Conservation (phyloP, 92 coral and sea anemone species). For the Actinernus sp. region DNA sequence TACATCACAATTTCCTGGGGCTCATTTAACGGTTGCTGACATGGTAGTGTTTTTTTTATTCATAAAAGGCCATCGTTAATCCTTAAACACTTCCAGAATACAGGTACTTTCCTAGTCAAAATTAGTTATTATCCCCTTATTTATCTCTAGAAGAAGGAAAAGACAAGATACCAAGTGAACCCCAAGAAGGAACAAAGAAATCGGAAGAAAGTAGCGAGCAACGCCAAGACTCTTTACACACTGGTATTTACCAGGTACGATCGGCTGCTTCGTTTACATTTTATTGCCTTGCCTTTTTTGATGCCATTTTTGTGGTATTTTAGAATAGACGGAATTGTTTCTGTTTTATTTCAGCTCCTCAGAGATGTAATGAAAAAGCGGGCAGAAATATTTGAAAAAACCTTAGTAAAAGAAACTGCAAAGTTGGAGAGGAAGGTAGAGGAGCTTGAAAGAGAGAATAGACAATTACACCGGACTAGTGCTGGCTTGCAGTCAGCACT, state of each 20-base stretch:
- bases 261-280: too few species aligned
- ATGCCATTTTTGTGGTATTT: too few species aligned
- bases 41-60: too few species aligned
- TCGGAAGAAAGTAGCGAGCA: background rate
- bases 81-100: too few species aligned
- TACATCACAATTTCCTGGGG: too few species aligned
- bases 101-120: background rate
- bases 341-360: constrained; percentile 27
- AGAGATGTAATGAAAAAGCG: constrained; percentile 62
- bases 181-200: background rate
- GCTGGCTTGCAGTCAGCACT: constrained; percentile 11
- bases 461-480: constrained; percentile 40
- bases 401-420: constrained; percentile 17
- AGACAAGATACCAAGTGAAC: background rate
- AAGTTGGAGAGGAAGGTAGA: constrained; percentile 16
- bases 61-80: too few species aligned
- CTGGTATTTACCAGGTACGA: background rate
- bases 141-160: background rate
- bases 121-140: background rate
- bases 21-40: too few species aligned
- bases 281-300: too few species aligned
- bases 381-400: constrained; percentile 41
- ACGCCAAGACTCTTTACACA: background rate
- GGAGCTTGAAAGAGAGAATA: constrained; percentile 57
- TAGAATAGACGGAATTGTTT: too few species aligned